Conservation (phyloP, 2,888 invertebrate genomes). For the Yponomeuta sedellus region DNA sequence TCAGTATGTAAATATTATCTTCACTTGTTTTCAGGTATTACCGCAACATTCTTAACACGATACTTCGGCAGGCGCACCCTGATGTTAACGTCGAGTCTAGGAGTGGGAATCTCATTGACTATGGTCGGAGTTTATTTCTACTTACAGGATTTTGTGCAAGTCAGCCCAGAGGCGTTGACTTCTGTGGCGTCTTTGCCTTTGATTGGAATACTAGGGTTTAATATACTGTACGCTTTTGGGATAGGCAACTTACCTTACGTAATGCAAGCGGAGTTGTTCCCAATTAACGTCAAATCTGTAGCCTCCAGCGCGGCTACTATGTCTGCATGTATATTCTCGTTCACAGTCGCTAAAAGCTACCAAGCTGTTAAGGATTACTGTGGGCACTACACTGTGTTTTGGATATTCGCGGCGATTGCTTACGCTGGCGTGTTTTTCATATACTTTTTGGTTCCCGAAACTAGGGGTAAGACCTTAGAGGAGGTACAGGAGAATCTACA, state of each 20-base stretch:
- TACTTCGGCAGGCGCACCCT: constrained; percentile 73
- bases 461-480: constrained; percentile 77
- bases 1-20: too few species aligned
- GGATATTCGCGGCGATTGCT: constrained; percentile 73
- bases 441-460: constrained; percentile 77
- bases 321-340: constrained; percentile 73
- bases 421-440: constrained; percentile 76
- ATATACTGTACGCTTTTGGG: constrained; percentile 76
- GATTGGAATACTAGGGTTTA: constrained; percentile 73
- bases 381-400: constrained; percentile 77
- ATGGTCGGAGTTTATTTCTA: constrained; percentile 73
- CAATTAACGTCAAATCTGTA: constrained; percentile 78
- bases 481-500: constrained; percentile 77
- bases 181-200: constrained; percentile 71
- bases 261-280: constrained; percentile 79
- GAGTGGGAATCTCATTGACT: constrained; percentile 71
- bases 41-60: constrained; percentile 70
- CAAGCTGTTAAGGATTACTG: constrained; percentile 72
- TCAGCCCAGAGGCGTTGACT: constrained; percentile 44
- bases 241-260: constrained; percentile 78
- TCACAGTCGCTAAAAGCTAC: constrained; percentile 77
- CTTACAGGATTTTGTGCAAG: constrained; percentile 56
- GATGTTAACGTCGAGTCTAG: constrained; percentile 69
- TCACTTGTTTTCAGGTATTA: constrained; percentile 49
- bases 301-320: constrained; percentile 77